Percentiles rank a stretch among this genome's conserved stretches.
These are phyloP conservation scores for Ardeotis arabs DNA, from an alignment of 2,113 vertebrate species.

Conservation along the genomic window DNA sequence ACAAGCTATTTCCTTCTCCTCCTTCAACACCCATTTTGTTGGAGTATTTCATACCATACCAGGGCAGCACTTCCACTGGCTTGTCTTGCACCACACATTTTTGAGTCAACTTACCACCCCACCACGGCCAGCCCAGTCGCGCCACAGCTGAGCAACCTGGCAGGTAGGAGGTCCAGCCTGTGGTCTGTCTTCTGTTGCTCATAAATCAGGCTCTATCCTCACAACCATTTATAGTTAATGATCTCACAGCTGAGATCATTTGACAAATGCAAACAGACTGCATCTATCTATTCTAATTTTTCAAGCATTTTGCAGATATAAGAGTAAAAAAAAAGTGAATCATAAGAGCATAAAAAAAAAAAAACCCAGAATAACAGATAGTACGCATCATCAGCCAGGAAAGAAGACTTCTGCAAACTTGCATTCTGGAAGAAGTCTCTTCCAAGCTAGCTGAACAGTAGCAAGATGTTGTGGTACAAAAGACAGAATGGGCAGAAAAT, in stretches of 20 bases:
- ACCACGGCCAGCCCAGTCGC: not conserved
- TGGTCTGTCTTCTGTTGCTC: not conserved
- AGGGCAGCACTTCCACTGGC: fast-evolving
- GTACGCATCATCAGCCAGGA: not conserved
- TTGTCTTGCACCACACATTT: not conserved
- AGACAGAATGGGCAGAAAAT: not conserved
- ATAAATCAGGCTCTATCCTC: not conserved
- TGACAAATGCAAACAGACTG: not conserved
- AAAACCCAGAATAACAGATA: not conserved
- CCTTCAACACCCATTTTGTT: not conserved
- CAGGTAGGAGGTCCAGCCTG: not conserved
- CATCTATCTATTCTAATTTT: not conserved
- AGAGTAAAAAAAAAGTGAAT: not conserved
- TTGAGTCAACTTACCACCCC: not conserved
- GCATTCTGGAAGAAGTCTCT: not conserved
- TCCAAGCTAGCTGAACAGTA: not conserved
- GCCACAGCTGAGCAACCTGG: too few relatives aligned
- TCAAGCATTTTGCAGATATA: not conserved
- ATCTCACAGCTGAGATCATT: not conserved
- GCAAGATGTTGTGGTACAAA: not conserved
- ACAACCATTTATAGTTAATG: not conserved
- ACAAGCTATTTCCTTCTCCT: not conserved
- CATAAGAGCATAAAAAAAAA: not conserved
- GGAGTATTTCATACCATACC: not conserved
- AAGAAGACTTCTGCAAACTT: not conserved